These are phyloP conservation scores for Drosophila mulleri DNA, from an alignment of 2,888 invertebrate genomes.

Conservation along the genomic window DNA sequence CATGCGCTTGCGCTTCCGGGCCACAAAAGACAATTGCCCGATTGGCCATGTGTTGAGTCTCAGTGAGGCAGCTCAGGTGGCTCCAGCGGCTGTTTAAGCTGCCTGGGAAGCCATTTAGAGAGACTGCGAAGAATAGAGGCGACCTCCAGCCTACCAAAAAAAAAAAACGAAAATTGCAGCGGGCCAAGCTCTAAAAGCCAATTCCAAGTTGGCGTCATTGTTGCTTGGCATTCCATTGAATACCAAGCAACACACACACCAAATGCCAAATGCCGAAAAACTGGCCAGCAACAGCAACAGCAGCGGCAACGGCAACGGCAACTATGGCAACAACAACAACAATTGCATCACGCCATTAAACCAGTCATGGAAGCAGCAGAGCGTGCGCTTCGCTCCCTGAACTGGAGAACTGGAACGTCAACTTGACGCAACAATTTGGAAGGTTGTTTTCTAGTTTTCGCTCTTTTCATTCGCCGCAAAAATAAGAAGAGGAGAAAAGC, in stretches of 20 bases:
- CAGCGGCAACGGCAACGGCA: conserved; percentile 7
- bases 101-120: conserved; percentile 20
- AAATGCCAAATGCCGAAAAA: conserved; percentile 70
- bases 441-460: conserved; percentile 59
- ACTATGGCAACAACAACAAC: conserved; percentile 30
- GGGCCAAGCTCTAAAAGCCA: conserved; percentile 31
- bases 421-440: conserved; percentile 71
- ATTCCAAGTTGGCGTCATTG: conserved; percentile 46
- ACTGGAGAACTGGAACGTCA: conserved; percentile 71
- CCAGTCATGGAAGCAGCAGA: conserved; percentile 63
- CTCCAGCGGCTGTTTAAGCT: not conserved
- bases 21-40: conserved; percentile 46
- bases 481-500: not conserved
- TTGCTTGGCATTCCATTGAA: conserved; percentile 66
- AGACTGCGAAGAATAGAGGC: conserved; percentile 18
- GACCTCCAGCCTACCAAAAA: conserved; percentile 46
- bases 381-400: conserved; percentile 65
- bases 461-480: conserved; percentile 8
- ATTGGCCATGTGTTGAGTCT: conserved; percentile 47
- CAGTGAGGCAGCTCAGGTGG: conserved; percentile 22
- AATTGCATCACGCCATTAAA: conserved; percentile 72
- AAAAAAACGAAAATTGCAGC: conserved; percentile 28
- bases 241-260: conserved; percentile 44
- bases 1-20: conserved; percentile 40
- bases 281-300: conserved; percentile 37